Evolutionary conservation across 2,113 vertebrate species (phyloP).

Genomic region (Isurus oxyrinchus): DNA sequence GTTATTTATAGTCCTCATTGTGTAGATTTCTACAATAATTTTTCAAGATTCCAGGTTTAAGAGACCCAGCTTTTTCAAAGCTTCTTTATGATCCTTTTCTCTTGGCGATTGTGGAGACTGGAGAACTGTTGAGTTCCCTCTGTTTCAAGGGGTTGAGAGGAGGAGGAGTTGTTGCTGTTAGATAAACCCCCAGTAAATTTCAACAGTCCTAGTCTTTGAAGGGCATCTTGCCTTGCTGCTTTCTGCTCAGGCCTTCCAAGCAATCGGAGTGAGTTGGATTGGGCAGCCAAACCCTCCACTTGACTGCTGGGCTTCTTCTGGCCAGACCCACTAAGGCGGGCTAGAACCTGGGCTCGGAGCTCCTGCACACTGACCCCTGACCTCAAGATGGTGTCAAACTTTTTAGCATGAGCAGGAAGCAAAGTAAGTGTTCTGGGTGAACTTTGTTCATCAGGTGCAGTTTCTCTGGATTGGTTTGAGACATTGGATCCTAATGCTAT

Average conservation of each 20-base stretch:
- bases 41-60: constrained; percentile 14
- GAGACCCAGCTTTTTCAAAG: constrained; percentile 39
- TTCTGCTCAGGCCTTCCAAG: constrained; percentile 9
- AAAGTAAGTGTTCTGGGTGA: constrained; percentile 27
- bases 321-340: constrained; percentile 30
- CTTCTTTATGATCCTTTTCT: constrained; percentile 28
- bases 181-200: not conserved
- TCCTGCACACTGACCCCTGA: constrained; percentile 46
- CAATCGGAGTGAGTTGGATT: constrained; percentile 18
- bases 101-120: not conserved
- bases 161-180: not conserved
- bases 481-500: not conserved
- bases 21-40: no score
- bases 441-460: not conserved
- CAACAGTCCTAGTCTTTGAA: constrained; percentile 43
- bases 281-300: constrained; percentile 20
- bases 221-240: constrained; percentile 41
- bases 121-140: constrained; percentile 29
- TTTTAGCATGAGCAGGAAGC: constrained; percentile 37
- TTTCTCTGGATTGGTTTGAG: not conserved
- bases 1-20: not conserved
- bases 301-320: constrained; percentile 7
- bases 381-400: constrained; percentile 44
- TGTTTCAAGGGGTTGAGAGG: not conserved
- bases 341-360: constrained; percentile 42